These are phyloP conservation scores for Allygus modestus DNA, from an alignment of 2,888 invertebrate species.

Conservation along the genomic window DNA sequence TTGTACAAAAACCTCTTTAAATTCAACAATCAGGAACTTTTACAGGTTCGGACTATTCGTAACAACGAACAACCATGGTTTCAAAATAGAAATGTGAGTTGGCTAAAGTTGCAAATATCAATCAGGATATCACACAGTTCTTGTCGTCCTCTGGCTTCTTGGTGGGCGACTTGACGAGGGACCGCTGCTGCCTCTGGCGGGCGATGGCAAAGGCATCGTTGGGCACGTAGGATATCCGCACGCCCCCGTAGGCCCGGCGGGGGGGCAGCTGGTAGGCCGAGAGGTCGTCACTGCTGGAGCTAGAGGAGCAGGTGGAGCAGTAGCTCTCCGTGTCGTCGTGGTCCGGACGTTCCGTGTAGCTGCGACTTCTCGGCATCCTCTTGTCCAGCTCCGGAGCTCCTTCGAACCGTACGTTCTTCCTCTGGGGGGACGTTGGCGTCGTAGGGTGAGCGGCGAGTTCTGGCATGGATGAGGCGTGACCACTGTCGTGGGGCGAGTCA, in stretches of 20 bases:
- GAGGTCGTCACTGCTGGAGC: constrained; percentile 89
- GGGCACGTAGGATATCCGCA: constrained; percentile 94
- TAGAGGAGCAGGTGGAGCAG: constrained; percentile 89
- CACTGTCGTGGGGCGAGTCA: constrained; percentile 61
- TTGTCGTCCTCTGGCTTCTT: constrained; percentile 68
- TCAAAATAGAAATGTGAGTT: background rate
- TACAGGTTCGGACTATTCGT: background rate
- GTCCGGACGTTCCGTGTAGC: constrained; percentile 76
- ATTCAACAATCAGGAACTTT: constrained; percentile 50
- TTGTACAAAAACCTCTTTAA: background rate
- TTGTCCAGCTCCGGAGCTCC: constrained; percentile 75
- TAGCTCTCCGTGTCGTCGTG: constrained; percentile 85
- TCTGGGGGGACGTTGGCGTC: constrained; percentile 74
- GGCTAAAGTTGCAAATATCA: background rate
- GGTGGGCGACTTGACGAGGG: constrained; percentile 64
- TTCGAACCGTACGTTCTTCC: constrained; percentile 71
- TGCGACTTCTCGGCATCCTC: constrained; percentile 68
- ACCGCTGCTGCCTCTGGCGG: constrained; percentile 73
- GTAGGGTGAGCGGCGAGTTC: constrained; percentile 76
- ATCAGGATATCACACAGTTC: constrained; percentile 69
- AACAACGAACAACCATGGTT: background rate
- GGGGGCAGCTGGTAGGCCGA: constrained; percentile 92
- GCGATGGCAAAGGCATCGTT: constrained; percentile 93
- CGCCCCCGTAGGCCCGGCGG: constrained; percentile 90
- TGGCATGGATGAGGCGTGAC: constrained; percentile 81